Evolutionary conservation across 2,888 invertebrate genomes (phyloP).

Genomic region (Melinaea marsaeus): DNA sequence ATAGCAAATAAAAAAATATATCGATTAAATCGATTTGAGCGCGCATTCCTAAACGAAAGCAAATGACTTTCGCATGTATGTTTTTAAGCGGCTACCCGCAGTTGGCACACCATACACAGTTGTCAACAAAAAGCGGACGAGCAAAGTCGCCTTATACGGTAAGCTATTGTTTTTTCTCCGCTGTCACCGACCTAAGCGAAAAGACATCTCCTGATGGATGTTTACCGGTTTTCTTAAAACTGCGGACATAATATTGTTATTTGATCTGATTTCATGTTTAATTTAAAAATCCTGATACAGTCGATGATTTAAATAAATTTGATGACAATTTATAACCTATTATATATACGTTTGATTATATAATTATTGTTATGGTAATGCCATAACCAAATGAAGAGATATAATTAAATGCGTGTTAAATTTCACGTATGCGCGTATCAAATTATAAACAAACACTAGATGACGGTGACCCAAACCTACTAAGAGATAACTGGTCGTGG

Average conservation of each 20-base stretch:
- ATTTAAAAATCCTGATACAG: constrained; percentile 16
- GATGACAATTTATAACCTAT: too few relatives aligned
- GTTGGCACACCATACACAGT: constrained; percentile 27
- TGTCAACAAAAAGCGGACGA: constrained; percentile 28
- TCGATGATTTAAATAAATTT: too few relatives aligned
- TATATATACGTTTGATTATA: background rate
- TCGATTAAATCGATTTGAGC: constrained; percentile 27
- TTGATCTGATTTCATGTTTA: constrained; percentile 22
- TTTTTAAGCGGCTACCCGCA: constrained; percentile 28
- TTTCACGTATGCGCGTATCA: constrained; percentile 4
- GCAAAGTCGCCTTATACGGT: constrained; percentile 28
- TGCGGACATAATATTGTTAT: constrained; percentile 28
- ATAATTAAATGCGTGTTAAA: constrained; percentile 7
- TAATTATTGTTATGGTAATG: background rate
- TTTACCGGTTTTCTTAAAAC: constrained; percentile 40
- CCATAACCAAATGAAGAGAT: background rate
- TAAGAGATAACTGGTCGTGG: constrained; percentile 58
- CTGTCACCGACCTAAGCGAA: constrained; percentile 36
- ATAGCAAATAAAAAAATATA: constrained; percentile 21
- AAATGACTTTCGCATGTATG: constrained; percentile 28
- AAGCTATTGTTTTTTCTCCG: constrained; percentile 58
- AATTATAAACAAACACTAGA: constrained; percentile 15
- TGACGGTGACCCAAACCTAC: constrained; percentile 16
- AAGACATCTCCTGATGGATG: constrained; percentile 34
- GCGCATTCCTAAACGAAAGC: constrained; percentile 31